Evolutionary conservation across 2,888 invertebrate genomes (phyloP).

Genomic region (Orchesellides sinensis): DNA sequence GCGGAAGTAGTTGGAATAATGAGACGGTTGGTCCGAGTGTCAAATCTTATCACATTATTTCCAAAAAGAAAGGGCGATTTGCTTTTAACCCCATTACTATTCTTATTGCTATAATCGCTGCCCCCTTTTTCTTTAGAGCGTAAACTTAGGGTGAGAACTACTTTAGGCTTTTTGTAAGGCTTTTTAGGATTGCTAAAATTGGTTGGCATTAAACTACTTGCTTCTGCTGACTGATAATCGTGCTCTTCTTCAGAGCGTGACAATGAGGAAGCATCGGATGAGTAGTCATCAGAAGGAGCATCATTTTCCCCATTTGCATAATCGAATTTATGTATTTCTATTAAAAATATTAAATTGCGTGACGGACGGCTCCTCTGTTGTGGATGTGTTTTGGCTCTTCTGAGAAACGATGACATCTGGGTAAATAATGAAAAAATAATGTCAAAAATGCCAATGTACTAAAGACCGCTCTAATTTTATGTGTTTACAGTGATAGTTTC

Average conservation of each 20-base stretch:
- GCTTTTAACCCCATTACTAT: background rate
- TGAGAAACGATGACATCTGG: background rate
- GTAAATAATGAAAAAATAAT: background rate
- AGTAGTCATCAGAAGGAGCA: slow-evolving; percentile 9
- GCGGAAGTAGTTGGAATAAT: slow-evolving; percentile 34
- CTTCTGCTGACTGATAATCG: slow-evolving; percentile 11
- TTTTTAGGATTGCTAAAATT: slow-evolving; percentile 43
- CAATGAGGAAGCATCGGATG: slow-evolving; percentile 18
- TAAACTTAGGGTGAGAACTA: slow-evolving; percentile 67
- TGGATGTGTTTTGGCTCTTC: slow-evolving; percentile 2
- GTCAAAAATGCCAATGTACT: background rate
- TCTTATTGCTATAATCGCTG: background rate
- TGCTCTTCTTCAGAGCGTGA: slow-evolving; percentile 8
- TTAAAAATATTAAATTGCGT: slow-evolving; percentile 47
- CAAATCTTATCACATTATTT: slow-evolving; percentile 43
- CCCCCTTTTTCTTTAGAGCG: slow-evolving; percentile 49
- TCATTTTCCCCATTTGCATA: background rate
- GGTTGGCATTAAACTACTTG: slow-evolving; percentile 45
- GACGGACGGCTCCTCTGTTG: slow-evolving; percentile 22
- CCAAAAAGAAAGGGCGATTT: slow-evolving; percentile 40
- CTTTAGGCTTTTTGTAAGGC: slow-evolving; percentile 54
- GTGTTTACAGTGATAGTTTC: no score
- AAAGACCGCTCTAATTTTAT: background rate
- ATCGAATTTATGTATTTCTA: background rate
- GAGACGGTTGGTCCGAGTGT: slow-evolving; percentile 43